Evolutionary conservation across 2,888 invertebrate genomes (phyloP).

Genomic region (Malthinus seriepunctatus): DNA sequence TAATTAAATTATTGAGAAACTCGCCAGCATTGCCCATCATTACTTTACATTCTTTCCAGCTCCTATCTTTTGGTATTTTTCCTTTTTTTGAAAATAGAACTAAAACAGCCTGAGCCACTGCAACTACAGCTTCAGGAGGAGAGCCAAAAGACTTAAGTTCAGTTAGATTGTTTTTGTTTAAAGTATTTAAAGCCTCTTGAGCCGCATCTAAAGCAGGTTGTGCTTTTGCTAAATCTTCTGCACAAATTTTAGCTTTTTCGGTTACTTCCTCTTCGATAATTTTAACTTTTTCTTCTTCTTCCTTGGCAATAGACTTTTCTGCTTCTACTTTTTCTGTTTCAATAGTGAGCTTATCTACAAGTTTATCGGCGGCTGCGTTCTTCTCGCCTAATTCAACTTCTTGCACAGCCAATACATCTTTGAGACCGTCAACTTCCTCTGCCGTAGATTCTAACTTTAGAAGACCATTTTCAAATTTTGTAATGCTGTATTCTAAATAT

Average conservation of each 20-base stretch:
- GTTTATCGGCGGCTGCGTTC: constrained; percentile 86
- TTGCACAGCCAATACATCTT: constrained; percentile 68
- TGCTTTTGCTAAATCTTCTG: constrained; percentile 86
- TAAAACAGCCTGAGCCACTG: constrained; percentile 84
- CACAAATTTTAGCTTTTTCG: constrained; percentile 82
- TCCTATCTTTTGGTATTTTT: constrained; percentile 84
- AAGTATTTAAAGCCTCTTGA: constrained; percentile 86
- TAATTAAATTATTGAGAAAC: constrained; percentile 79
- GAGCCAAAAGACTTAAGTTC: constrained; percentile 93
- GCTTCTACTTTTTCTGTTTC: constrained; percentile 91
- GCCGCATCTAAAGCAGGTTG: constrained; percentile 90
- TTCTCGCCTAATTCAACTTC: constrained; percentile 78
- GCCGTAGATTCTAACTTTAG: constrained; percentile 86
- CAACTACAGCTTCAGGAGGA: constrained; percentile 86
- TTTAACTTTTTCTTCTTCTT: constrained; percentile 89
- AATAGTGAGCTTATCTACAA: constrained; percentile 82
- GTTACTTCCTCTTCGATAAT: constrained; percentile 87
- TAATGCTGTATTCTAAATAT: constrained; percentile 75
- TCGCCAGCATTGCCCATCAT: constrained; percentile 91
- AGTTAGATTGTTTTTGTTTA: constrained; percentile 92
- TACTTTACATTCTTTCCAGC: constrained; percentile 88
- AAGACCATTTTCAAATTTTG: constrained; percentile 83
- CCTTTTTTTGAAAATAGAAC: constrained; percentile 82
- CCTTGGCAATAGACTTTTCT: constrained; percentile 79
- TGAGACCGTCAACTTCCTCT: constrained; percentile 82